Conservation (phyloP, 2,797 vertebrate species). For the Neosalanx taihuensis region DNA sequence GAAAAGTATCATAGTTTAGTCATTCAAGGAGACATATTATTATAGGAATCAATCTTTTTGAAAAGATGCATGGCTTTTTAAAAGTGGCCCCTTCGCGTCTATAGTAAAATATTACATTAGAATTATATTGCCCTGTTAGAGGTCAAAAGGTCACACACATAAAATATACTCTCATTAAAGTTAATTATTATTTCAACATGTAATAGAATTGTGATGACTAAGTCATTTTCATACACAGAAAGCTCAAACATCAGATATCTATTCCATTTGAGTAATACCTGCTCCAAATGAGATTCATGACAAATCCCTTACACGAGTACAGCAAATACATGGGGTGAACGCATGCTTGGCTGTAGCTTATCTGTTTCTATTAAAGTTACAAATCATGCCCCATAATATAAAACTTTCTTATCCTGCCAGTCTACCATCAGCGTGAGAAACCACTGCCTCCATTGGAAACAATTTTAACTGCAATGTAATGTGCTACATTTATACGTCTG, state of each 20-base stretch:
- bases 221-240: slow-evolving; percentile 31
- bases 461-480: background rate
- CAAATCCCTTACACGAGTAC: slow-evolving; percentile 54
- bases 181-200: slow-evolving; percentile 12
- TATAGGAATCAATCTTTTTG: no score
- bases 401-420: slow-evolving; percentile 36
- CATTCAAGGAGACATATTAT: no score
- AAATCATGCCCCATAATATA: slow-evolving; percentile 59
- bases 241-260: slow-evolving; percentile 39
- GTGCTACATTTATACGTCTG: background rate
- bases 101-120: no score
- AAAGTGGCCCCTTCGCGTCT: no score
- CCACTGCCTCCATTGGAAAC: background rate
- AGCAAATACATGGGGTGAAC: slow-evolving; percentile 58
- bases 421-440: background rate
- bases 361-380: slow-evolving; percentile 59
- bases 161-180: slow-evolving; percentile 8
- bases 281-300: slow-evolving; percentile 64
- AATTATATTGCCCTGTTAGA: background rate
- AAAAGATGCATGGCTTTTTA: no score
- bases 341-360: slow-evolving; percentile 50
- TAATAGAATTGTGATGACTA: slow-evolving; percentile 29
- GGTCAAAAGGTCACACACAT: slow-evolving; percentile 1
- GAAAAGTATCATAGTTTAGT: no score
- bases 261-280: slow-evolving; percentile 34